phyloP scores from a whole-genome alignment of 2,113 vertebrate species.

The Cochlearius cochlearius region DNA sequence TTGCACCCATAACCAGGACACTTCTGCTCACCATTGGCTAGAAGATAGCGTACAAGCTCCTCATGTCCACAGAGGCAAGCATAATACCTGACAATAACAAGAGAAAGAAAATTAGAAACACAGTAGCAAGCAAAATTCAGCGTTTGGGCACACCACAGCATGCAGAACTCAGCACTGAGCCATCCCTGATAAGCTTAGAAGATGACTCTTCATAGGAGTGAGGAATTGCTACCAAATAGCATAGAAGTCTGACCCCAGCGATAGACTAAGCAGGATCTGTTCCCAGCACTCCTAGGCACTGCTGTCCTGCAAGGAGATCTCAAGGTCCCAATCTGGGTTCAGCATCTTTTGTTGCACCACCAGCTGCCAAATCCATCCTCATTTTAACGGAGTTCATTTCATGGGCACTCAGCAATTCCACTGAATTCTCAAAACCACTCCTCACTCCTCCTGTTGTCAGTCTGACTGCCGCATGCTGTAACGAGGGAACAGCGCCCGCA shows the following conservation, averaged over 20 bases:
- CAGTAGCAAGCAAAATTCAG: background rate
- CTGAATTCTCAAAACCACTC: background rate
- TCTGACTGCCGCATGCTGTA: background rate
- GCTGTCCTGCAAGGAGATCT: background rate
- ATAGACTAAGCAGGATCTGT: background rate
- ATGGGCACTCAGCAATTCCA: background rate
- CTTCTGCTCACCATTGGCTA: constrained; percentile 86
- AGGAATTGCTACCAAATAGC: background rate
- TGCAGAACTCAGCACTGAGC: background rate
- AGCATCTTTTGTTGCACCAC: background rate
- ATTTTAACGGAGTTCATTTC: background rate
- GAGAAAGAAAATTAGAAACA: background rate
- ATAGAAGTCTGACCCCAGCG: background rate
- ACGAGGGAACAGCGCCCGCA: background rate
- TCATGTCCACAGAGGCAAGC: constrained; percentile 96
- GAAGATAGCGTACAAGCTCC: constrained; percentile 92
- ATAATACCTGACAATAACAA: constrained; percentile 82
- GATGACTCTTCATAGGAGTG: background rate
- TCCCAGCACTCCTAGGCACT: background rate
- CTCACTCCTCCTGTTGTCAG: background rate
- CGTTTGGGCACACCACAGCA: background rate
- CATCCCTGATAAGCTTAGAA: background rate
- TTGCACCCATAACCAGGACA: background rate
- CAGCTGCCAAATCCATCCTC: background rate
- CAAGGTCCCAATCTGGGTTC: background rate